phyloP scores from a whole-genome alignment of 2,888 invertebrate species.

The Ochropleura plecta region DNA sequence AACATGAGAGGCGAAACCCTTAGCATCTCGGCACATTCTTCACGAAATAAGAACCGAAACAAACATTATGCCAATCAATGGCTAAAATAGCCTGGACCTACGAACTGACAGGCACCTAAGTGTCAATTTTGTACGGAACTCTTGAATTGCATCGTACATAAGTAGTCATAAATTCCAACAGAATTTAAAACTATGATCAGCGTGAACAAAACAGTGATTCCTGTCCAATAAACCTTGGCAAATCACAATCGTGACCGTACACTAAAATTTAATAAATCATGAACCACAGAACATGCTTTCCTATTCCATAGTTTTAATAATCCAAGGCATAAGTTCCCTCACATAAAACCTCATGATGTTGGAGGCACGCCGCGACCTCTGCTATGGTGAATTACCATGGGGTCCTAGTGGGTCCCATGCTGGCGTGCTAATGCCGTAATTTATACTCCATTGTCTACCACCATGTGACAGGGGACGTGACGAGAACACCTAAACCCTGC shows the following conservation, averaged over 20 bases:
- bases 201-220: not conserved
- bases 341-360: constrained; percentile 68
- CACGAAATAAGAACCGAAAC: not conserved
- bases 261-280: constrained; percentile 49
- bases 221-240: not conserved
- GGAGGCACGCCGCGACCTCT: constrained; percentile 68
- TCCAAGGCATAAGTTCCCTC: constrained; percentile 53
- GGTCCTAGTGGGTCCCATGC: constrained; percentile 48
- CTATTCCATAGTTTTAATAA: constrained; percentile 64
- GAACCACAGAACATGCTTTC: constrained; percentile 30
- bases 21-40: not conserved
- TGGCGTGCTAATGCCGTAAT: constrained; percentile 73
- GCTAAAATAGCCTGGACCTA: not conserved
- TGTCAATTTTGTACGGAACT: not conserved
- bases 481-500: constrained; percentile 59
- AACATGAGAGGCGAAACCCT: too few species aligned
- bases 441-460: constrained; percentile 81
- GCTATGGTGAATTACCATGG: constrained; percentile 66
- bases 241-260: constrained; percentile 32
- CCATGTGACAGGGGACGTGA: constrained; percentile 67
- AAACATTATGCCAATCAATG: not conserved
- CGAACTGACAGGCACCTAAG: not conserved
- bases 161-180: not conserved
- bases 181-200: not conserved
- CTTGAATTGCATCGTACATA: not conserved